A percentile compares a stretch with the other conserved stretches of the same genome.
Conservation (phyloP, 2,888 invertebrate genomes). For the Polyommatus iphigenia region DNA sequence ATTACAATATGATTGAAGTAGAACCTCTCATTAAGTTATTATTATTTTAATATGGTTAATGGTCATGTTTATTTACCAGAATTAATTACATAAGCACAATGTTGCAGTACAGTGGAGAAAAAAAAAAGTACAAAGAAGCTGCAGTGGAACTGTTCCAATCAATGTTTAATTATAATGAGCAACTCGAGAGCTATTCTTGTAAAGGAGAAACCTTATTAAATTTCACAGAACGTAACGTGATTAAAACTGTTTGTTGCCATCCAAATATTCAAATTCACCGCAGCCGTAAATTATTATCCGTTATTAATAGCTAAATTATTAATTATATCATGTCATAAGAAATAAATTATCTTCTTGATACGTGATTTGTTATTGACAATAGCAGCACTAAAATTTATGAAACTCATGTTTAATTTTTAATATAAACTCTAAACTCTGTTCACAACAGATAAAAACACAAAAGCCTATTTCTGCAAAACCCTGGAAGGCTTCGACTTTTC, state of each 20-base stretch:
- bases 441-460: too few species aligned
- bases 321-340: background rate
- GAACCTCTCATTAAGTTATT: background rate
- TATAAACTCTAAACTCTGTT: background rate
- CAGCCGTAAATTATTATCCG: slow-evolving; percentile 45
- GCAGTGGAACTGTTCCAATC: background rate
- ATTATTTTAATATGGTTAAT: background rate
- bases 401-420: background rate
- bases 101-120: background rate
- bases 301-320: slow-evolving; percentile 25
- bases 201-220: slow-evolving; percentile 45
- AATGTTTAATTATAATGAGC: slow-evolving; percentile 32
- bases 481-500: background rate
- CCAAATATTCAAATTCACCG: slow-evolving; percentile 45
- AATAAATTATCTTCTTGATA: background rate
- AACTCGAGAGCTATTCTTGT: slow-evolving; percentile 32
- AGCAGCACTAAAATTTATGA: background rate
- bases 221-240: slow-evolving; percentile 46
- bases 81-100: background rate
- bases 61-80: background rate
- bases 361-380: background rate
- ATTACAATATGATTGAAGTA: background rate
- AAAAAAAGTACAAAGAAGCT: slow-evolving; percentile 14
- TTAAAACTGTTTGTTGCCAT: slow-evolving; percentile 47
- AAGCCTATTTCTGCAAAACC: background rate